Base-by-base conservation (phyloP, 2,888 invertebrate genomes). In the Heliconius cydno region DNA sequence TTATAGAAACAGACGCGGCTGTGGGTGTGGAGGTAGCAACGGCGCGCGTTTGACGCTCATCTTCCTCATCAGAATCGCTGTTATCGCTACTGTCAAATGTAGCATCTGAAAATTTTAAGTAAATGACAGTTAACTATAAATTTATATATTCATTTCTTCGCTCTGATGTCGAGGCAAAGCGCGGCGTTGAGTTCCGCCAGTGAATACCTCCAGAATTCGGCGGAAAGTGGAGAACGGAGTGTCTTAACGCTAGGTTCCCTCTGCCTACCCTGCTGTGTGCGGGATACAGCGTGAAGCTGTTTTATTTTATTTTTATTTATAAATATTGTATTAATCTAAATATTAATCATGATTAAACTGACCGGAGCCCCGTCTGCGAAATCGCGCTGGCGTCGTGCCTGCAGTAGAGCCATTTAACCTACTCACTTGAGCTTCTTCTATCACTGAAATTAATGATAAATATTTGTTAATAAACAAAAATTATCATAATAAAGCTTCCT, bases 31-130 rank as follows among this genome's bases (percentile, higher is more conserved):
- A 72, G 81, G 80, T 76, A 73, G 82, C 81, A 52, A 68, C 70
- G 19, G 78, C 76, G 22, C 79, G 22, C 10, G 63, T 25, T 9
- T 22, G 30, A 28, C 19, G 41, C 28, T 76, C 71, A 12, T 86
- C 86, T 13, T 91, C 91, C 0, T 89, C 89, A 78, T 92, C 94
- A 2, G 92, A 87, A 84, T 93, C 92, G 84, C 94, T 94, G 84
- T 87, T 88, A 85, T 94, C 93, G 80, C 92, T 91, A 86, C 93
- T 91, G 87, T 94, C 94, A 84, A 92, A 93, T 2, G 94, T 94
- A 12, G 91, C 93, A 63, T 86, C 94, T 94, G 85, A 5, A 79
- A 77, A 34, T 73, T 57, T 22, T 9, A 57, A 57, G 13, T 34
- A 28, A 34, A 34, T 13, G 34, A 12, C 19, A 57, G 19, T 22